phyloP scores from a whole-genome alignment of 2,113 vertebrate genomes.

The Tiliqua scincoides region DNA sequence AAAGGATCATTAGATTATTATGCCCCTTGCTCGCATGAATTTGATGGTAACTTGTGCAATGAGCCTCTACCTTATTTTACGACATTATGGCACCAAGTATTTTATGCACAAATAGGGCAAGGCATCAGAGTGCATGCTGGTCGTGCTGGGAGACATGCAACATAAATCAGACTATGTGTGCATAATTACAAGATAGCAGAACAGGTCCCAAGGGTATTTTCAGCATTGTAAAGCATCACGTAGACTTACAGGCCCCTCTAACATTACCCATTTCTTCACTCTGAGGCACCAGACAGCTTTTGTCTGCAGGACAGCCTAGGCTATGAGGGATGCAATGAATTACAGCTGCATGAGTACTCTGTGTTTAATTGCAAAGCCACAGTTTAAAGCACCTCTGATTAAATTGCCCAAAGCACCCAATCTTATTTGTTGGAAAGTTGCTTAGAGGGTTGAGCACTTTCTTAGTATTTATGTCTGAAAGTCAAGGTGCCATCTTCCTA shows the following conservation, averaged over 20 bases:
- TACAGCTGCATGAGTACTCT: conserved; percentile 35
- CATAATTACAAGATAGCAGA: conserved; percentile 72
- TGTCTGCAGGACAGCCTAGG: conserved; percentile 42
- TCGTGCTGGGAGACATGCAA: conserved; percentile 67
- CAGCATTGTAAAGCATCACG: conserved; percentile 51
- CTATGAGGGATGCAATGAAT: conserved; percentile 43
- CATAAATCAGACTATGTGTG: conserved; percentile 70
- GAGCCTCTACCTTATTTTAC: conserved; percentile 72
- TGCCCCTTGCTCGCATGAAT: conserved; percentile 55
- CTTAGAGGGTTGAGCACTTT: conserved; percentile 39
- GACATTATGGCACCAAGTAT: conserved; percentile 66
- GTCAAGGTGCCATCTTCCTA: conserved; percentile 24
- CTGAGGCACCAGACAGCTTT: conserved; percentile 37
- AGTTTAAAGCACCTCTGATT: conserved; percentile 60
- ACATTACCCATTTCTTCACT: conserved; percentile 55
- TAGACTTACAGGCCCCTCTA: conserved; percentile 52
- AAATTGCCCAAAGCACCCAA: conserved; percentile 52
- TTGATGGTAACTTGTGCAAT: conserved; percentile 68
- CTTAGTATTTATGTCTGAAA: conserved; percentile 27
- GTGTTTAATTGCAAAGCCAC: conserved; percentile 61
- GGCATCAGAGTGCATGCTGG: conserved; percentile 60
- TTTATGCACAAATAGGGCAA: conserved; percentile 68
- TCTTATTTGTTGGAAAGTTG: conserved; percentile 45
- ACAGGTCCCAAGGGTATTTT: conserved; percentile 63
- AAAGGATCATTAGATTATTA: conserved; percentile 69